Conservation (phyloP, 2,888 invertebrate species). For the Cheiracanthium punctorium region DNA sequence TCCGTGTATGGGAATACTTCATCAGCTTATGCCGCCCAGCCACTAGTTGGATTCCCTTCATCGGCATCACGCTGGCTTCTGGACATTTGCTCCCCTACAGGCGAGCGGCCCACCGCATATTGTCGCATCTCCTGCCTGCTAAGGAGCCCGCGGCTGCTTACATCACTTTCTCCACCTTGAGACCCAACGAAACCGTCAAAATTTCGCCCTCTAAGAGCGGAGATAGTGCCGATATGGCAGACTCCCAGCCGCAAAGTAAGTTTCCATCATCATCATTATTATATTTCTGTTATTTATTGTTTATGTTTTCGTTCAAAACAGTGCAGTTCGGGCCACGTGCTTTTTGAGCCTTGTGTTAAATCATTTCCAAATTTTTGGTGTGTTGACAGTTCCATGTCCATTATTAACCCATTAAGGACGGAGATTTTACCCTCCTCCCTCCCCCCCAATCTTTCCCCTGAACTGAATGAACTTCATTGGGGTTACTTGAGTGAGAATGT, state of each 20-base stretch:
- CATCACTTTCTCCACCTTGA: conserved; percentile 62
- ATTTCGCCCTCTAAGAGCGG: conserved; percentile 79
- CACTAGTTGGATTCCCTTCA: not conserved
- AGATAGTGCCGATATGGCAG: conserved; percentile 76
- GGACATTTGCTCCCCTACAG: conserved; percentile 43
- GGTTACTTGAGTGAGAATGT: too few relatives aligned
- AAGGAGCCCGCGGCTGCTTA: conserved; percentile 43
- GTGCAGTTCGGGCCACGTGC: too few relatives aligned
- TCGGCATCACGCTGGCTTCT: conserved; percentile 60
- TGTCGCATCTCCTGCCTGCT: conserved; percentile 51
- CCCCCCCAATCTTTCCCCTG: too few relatives aligned
- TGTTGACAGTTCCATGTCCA: too few relatives aligned
- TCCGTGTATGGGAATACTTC: not conserved
- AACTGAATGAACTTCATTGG: too few relatives aligned
- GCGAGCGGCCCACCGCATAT: conserved; percentile 47
- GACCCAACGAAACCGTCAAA: conserved; percentile 75
- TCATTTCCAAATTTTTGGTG: too few relatives aligned
- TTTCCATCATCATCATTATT: too few relatives aligned
- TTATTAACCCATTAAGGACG: too few relatives aligned
- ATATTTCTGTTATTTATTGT: too few relatives aligned
- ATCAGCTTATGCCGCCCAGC: not conserved
- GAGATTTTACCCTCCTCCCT: too few relatives aligned
- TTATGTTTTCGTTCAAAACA: too few relatives aligned
- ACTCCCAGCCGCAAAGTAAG: conserved; percentile 78
- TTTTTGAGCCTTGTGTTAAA: too few relatives aligned